phyloP scores from a whole-genome alignment of 64 coral and sea anemone species.

The Porites australiensis region DNA sequence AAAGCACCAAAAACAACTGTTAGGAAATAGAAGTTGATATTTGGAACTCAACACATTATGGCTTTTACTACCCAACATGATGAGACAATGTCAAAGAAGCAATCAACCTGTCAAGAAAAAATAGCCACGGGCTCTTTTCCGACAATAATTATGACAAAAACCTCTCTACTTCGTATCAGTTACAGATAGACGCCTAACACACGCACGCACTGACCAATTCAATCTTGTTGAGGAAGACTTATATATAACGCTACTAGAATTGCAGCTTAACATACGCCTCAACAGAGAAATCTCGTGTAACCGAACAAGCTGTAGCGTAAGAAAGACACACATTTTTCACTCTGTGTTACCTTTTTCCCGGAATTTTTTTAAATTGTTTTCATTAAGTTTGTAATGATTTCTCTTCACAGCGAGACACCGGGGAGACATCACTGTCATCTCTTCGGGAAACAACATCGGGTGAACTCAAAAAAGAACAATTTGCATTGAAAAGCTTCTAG shows the following conservation, averaged over 20 bases:
- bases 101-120: slow-evolving; percentile 7
- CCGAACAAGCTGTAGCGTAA: neutral
- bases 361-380: slow-evolving; percentile 22
- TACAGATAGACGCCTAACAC: neutral
- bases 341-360: neutral
- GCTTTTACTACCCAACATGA: neutral
- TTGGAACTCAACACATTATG: neutral
- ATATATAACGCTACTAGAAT: neutral
- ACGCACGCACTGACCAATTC: neutral
- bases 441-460: neutral
- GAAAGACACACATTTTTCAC: neutral
- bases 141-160: neutral
- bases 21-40: neutral
- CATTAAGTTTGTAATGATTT: neutral
- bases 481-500: neutral
- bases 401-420: slow-evolving; percentile 2
- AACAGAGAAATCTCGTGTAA: neutral
- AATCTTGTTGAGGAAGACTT: neutral
- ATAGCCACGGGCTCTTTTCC: neutral
- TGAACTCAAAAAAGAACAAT: neutral
- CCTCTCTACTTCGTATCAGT: neutral
- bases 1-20: neutral
- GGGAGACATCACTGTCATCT: neutral
- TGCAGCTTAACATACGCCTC: neutral
- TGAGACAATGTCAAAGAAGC: neutral